A percentile compares a stretch with the other conserved stretches of the same genome.
Evolutionary conservation across 2,113 vertebrate genomes (phyloP).

Genomic region (Reinhardtius hippoglossoides): DNA sequence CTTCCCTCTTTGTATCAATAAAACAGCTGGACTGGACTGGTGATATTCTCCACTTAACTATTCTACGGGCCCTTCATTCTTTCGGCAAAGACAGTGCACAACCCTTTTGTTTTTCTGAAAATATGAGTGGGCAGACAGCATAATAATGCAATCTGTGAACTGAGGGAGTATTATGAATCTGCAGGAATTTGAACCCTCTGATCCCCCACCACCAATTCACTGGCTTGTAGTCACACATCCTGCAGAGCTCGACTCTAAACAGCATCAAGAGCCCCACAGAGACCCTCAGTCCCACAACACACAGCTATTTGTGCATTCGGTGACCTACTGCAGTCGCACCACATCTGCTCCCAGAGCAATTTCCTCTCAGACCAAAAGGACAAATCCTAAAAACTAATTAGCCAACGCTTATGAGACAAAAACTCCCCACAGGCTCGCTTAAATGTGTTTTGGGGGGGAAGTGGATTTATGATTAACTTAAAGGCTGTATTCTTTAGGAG

Average conservation of each 20-base stretch:
- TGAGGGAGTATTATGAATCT: slow-evolving; percentile 71
- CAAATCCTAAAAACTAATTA: slow-evolving; percentile 62
- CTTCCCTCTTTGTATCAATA: background rate
- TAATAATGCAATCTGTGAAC: slow-evolving; percentile 60
- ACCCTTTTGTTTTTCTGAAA: slow-evolving; percentile 26
- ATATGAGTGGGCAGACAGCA: slow-evolving; percentile 32
- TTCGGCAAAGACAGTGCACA: slow-evolving; percentile 18
- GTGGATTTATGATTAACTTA: background rate
- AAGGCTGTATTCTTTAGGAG: background rate
- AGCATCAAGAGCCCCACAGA: slow-evolving; percentile 57
- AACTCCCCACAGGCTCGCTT: slow-evolving; percentile 16
- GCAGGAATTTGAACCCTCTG: slow-evolving; percentile 64
- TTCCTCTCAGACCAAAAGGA: slow-evolving; percentile 65
- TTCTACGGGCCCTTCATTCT: background rate
- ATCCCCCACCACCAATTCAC: slow-evolving; percentile 35
- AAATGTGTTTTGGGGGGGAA: background rate
- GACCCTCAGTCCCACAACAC: slow-evolving; percentile 70
- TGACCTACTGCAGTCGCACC: slow-evolving; percentile 30
- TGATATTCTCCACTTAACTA: background rate
- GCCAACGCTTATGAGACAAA: slow-evolving; percentile 36
- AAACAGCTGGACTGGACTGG: slow-evolving; percentile 16
- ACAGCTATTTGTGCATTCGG: slow-evolving; percentile 57
- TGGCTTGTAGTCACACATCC: slow-evolving; percentile 56
- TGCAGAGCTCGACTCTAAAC: slow-evolving; percentile 41
- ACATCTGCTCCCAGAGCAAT: slow-evolving; percentile 51